Evolutionary conservation across 2,888 invertebrate genomes (phyloP), one percentile per base, ranked within the genome.

Genomic region (Drosophila infuscata): DNA sequence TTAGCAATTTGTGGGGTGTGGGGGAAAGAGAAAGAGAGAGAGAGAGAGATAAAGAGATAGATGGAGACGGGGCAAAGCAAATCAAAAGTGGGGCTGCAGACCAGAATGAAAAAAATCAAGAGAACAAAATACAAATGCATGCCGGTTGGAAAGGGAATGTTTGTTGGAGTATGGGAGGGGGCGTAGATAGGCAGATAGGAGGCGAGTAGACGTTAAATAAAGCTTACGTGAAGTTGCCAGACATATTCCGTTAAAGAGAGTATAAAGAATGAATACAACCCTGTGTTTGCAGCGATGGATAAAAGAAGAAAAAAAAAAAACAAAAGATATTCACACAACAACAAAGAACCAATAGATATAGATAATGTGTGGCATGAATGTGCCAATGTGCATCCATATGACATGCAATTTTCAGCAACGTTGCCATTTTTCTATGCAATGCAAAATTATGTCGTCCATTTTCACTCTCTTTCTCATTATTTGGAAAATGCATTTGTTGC

Each of bases 201-300:
- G 35, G 48, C 43, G 32, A 67, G 62, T 64, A 83, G 62, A 75
- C 70, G 56, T 54, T 43, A 79, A 76, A 59, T 67, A 63, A 64
- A 81, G 81, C 72, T 83, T 74, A 72, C 67, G 64, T 67, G 17
- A 71, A 83, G 70, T 71, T 76, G 70, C 61, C 70, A 53, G 59
- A 54, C 69, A 35, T 58, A 35, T 54, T 54, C 30, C 60, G 35
- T 57, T 68, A 30, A 41, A 46, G 17, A 52, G 15, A 15, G 46
- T 15, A 25, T 35, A 38, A 25, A 41, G 25, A 33, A 36, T 41
- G 32, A 61, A 53, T 53, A 53, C 70, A 48, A 58, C 52, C 48
- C 36, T 65, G 49, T 49, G 20, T 29, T 56, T 32, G 36, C 63
- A 49, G 5, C 38, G 30, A 62, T 36, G 36, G 20, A 7, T 29